Evolutionary conservation across 2,113 vertebrate genomes (phyloP), one percentile per base, ranked within the genome.

Genomic region (Raja brachyura): DNA sequence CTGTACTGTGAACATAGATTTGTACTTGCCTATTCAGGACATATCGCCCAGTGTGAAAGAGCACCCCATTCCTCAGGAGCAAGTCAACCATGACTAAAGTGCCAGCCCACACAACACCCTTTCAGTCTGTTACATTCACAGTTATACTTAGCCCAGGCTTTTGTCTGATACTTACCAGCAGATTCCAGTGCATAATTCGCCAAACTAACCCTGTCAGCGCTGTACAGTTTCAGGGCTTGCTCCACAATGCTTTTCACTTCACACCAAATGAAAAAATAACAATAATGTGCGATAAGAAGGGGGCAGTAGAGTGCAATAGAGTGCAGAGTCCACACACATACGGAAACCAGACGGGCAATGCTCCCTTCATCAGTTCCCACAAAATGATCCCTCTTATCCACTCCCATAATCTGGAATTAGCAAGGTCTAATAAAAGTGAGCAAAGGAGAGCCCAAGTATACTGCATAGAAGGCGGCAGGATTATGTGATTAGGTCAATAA

Each of bases 171-270:
- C 79, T 14, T 28, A 96, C 95, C 97, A 85, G 95, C 97, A 0
- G 97, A 97, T 94, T 99, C 98, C 14, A 99, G 95, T 3, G 98
- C 98, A 0, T 98, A 99, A 95, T 99, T 98, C 0, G 97, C 97
- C 97, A 98, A 96, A 93, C 96, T 97, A 2, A 97, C 96, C 0
- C 97, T 97, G 95, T 97, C 96, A 94, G 96, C 96, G 0, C 96
- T 97, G 95, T 97, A 97, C 94, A 95, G 96, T 94, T 96, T 96
- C 95, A 97, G 95, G 94, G 97, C 97, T 94, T 95, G 95, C 16
- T 93, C 94, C 75, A 98, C 96, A 0, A 98, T 97, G 93, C 93
- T 95, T 93, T 96, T 94, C 94, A 97, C 96, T 93, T 97, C 96
- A 95, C 97, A 79, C 56, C 94, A 81, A 93, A 25, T n/a, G 79